phyloP scores from a whole-genome alignment of 2,113 vertebrate genomes.

The Pungitius pungitius region DNA sequence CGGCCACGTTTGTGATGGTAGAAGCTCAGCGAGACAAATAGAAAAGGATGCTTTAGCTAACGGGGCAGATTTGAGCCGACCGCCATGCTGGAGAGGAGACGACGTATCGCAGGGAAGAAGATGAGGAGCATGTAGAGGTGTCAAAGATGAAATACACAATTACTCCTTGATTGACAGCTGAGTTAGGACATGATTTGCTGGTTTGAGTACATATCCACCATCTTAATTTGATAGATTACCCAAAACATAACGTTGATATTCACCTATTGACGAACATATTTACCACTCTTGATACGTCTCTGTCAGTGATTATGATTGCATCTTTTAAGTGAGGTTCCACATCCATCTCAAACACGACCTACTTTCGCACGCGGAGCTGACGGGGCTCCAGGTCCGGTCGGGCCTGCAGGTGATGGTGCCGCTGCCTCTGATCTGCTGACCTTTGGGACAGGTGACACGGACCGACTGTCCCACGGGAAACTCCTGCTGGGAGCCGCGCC shows the following conservation, averaged over 20 bases:
- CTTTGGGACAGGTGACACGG: slow-evolving; percentile 88
- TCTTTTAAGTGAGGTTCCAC: background rate
- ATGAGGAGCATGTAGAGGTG: slow-evolving; percentile 27
- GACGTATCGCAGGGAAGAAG: background rate
- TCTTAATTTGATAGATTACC: background rate
- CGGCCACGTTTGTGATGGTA: slow-evolving; percentile 43
- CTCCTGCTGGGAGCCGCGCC: slow-evolving; percentile 78
- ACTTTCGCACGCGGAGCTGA: slow-evolving; percentile 90
- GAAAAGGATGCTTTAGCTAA: background rate
- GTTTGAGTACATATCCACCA: background rate
- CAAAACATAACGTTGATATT: background rate
- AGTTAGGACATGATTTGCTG: background rate
- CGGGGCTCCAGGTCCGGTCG: slow-evolving; percentile 91
- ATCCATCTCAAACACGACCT: slow-evolving; percentile 29
- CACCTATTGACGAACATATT: background rate
- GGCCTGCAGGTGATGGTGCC: slow-evolving; percentile 86
- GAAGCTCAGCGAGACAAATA: slow-evolving; percentile 17
- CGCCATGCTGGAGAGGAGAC: slow-evolving; percentile 7
- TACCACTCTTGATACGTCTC: background rate
- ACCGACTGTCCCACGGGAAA: slow-evolving; percentile 89
- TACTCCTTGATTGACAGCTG: background rate
- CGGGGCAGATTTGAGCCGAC: background rate
- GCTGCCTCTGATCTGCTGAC: slow-evolving; percentile 84
- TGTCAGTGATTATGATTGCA: background rate
- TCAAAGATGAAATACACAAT: background rate